Evolutionary conservation across 2,113 vertebrate genomes (phyloP).

Genomic region (Chlorocebus sabaeus): DNA sequence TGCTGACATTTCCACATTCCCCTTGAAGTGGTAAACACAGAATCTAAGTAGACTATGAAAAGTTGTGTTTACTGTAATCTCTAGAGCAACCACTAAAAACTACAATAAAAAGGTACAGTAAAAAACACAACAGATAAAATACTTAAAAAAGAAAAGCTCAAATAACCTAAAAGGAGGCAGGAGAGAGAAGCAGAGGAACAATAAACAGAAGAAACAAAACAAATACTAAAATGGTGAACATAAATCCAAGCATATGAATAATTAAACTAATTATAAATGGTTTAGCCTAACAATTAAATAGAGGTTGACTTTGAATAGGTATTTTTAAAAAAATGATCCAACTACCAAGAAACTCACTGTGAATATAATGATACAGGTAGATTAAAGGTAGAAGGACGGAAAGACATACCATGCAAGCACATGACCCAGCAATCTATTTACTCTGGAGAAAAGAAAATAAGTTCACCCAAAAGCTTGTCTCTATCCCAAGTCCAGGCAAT

Average conservation of each 20-base stretch:
- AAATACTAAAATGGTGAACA: not conserved
- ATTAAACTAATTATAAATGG: not conserved
- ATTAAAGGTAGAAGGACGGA: not conserved
- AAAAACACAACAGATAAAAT: not conserved
- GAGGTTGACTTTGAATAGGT: not conserved
- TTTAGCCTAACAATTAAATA: not conserved
- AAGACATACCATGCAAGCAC: not conserved
- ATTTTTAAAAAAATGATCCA: not conserved
- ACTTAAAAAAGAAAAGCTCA: not conserved
- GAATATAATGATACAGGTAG: not conserved
- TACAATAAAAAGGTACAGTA: not conserved
- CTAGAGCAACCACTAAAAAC: not conserved
- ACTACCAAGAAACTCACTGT: not conserved
- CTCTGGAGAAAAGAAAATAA: not conserved
- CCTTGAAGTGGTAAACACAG: not conserved
- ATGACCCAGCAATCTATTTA: not conserved
- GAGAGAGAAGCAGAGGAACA: not conserved
- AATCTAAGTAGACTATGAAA: not conserved
- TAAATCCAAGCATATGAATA: not conserved
- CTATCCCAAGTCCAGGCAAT: too few species aligned
- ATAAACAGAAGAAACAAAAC: not conserved
- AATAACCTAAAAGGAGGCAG: conserved; percentile 6
- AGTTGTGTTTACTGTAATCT: not conserved
- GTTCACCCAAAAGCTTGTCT: not conserved
- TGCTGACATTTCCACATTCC: not conserved